Evolutionary conservation across 2,888 invertebrate species (phyloP).

Genomic region (Eupithecia centaureata): DNA sequence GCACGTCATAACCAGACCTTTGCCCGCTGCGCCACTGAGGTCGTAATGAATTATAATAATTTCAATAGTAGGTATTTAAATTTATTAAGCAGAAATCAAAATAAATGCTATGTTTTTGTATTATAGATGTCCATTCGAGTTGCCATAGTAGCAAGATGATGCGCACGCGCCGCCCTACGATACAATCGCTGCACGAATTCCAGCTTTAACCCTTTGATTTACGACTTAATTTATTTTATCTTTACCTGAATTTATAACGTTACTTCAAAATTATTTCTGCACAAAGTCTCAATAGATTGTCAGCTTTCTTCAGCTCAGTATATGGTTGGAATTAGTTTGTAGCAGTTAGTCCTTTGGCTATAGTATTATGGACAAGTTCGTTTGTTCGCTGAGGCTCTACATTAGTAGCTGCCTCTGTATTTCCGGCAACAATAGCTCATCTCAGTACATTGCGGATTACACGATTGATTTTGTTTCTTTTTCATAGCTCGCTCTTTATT

Average conservation of each 20-base stretch:
- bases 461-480: slow-evolving; percentile 15
- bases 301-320: background rate
- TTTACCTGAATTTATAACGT: slow-evolving; percentile 37
- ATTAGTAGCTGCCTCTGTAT: slow-evolving; percentile 27
- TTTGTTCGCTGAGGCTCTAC: slow-evolving; percentile 12
- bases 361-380: background rate
- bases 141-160: slow-evolving; percentile 32
- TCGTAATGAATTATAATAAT: background rate
- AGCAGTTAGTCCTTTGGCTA: background rate
- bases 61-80: too few relatives aligned
- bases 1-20: too few relatives aligned
- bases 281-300: background rate
- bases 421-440: slow-evolving; percentile 40
- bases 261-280: slow-evolving; percentile 38
- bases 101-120: background rate
- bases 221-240: slow-evolving; percentile 50
- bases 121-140: slow-evolving; percentile 10
- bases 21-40: too few relatives aligned
- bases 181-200: slow-evolving; percentile 47
- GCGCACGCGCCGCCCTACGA: slow-evolving; percentile 49
- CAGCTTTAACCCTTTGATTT: slow-evolving; percentile 50
- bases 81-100: background rate
- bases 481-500: slow-evolving; percentile 15
- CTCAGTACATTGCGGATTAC: slow-evolving; percentile 21
- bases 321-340: slow-evolving; percentile 20